Base-by-base conservation (phyloP, 1,140 invertebrate genomes). In the Oreohelix idahoensis region DNA sequence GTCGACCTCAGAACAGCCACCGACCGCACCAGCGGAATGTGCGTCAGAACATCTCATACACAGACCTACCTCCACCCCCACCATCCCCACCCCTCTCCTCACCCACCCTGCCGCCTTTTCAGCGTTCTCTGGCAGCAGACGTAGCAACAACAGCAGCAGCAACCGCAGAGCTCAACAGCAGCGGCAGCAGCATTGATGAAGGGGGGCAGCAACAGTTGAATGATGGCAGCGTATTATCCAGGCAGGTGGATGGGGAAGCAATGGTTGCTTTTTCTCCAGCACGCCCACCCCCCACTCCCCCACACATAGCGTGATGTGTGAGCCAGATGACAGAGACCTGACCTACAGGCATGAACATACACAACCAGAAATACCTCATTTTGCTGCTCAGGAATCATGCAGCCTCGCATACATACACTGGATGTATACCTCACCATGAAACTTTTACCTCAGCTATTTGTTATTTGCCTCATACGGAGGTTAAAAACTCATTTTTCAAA, bases 361-460 rank as follows among this genome's bases (percentile, higher is more conserved):
- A 51, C 45, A 76, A 76, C 74, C 74, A 76, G 74, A 76, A 53
- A 29, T 76, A 76, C 74, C 74, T 76, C 74, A 76, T 76, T 73
- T 76, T 35, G 74, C 74, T 76, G 74, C 74, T 76, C 74, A 76
- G 74, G 74, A 76, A 76, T 29, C 29, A 35, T 76, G 74, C 74
- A 76, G 74, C 74, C 29, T 76, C 20, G 49, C 75, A 77, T 38
- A 79, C 20, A 38, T 2, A 66, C 15, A 79, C 53, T 58, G 35
- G 36, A 79, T 32, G 32, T 66, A 79, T 79, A 79, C 58, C 77
- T 79, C 77, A 79, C 5, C 20, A 36, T 42, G n/a, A 77, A 51
- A 35, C 29, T 36, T 77, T 77, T 77, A 77, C 75, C 42, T 77
- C 75, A 17, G 39, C 75, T 53, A 29, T 51, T 53, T 77, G 42